phyloP scores from a whole-genome alignment of 2,797 vertebrate species.

The Tragopan temminckii region DNA sequence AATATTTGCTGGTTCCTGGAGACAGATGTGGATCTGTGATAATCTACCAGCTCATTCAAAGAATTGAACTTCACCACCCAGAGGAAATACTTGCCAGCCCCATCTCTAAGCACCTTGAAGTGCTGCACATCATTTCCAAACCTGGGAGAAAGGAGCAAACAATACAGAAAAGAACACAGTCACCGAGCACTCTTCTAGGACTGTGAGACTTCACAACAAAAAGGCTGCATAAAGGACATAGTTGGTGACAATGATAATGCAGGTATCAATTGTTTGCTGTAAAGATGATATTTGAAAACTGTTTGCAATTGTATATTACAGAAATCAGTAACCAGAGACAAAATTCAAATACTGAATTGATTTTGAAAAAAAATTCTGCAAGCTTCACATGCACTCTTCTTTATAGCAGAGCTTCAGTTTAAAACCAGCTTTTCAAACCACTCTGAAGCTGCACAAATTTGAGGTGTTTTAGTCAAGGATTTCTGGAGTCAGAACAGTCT shows the following conservation, averaged over 20 bases:
- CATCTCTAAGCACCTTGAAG: slow-evolving; percentile 98
- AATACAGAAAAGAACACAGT: neutral
- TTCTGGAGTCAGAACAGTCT: neutral
- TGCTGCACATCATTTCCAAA: slow-evolving; percentile 99
- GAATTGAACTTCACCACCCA: slow-evolving; percentile 99
- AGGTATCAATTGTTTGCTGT: neutral
- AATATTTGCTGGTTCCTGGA: slow-evolving; percentile 99
- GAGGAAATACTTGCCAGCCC: slow-evolving; percentile 98
- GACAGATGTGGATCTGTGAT: slow-evolving; percentile 97
- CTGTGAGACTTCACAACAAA: neutral
- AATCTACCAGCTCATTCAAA: slow-evolving; percentile 98
- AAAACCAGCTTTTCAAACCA: neutral
- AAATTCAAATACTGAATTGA: neutral
- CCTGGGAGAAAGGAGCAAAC: slow-evolving; percentile 77
- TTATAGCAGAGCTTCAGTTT: neutral
- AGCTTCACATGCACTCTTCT: neutral
- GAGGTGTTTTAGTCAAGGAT: neutral
- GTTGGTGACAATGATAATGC: neutral
- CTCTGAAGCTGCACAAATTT: neutral
- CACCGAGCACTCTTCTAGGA: neutral
- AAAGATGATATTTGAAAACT: neutral
- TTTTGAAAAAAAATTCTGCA: neutral
- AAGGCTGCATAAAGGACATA: neutral
- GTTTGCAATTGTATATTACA: neutral
- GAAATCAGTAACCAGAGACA: neutral